These are phyloP conservation scores for Lepidocolaptes lacrymiger DNA, from an alignment of 2,797 vertebrate genomes.

Conservation along the genomic window DNA sequence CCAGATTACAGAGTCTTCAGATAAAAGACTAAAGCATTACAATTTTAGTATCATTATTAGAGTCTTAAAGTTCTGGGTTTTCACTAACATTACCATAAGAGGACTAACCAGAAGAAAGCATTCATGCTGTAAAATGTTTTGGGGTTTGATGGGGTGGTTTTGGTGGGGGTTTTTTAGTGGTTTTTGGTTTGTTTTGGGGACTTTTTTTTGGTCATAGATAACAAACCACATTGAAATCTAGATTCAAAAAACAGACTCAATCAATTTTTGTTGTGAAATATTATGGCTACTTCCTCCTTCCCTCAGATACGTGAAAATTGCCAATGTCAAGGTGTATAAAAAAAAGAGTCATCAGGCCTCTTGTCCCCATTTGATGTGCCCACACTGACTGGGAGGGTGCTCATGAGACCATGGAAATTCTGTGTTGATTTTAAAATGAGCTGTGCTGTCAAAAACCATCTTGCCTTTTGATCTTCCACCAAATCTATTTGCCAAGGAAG, in stretches of 20 bases:
- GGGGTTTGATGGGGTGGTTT: neutral
- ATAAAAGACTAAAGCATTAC: neutral
- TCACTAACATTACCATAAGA: neutral
- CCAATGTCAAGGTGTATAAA: neutral
- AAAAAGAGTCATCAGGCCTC: neutral
- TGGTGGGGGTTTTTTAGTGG: too few relatives aligned
- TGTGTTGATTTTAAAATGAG: neutral
- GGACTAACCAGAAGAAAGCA: neutral
- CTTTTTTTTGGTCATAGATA: accelerated
- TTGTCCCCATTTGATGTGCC: neutral
- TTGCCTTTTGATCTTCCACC: neutral
- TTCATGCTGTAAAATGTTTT: neutral
- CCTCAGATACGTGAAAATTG: neutral
- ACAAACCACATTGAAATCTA: neutral
- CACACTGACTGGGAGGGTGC: neutral
- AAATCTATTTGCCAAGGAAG: neutral
- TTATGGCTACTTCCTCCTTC: neutral
- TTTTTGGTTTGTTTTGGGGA: accelerated
- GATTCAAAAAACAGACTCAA: neutral
- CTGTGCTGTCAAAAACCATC: neutral
- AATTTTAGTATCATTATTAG: neutral
- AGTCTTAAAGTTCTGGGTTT: neutral
- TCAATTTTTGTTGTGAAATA: neutral
- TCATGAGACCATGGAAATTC: neutral
- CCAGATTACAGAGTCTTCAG: neutral